phyloP scores from a whole-genome alignment of 1,140 invertebrate species.

The Littorina saxatilis region DNA sequence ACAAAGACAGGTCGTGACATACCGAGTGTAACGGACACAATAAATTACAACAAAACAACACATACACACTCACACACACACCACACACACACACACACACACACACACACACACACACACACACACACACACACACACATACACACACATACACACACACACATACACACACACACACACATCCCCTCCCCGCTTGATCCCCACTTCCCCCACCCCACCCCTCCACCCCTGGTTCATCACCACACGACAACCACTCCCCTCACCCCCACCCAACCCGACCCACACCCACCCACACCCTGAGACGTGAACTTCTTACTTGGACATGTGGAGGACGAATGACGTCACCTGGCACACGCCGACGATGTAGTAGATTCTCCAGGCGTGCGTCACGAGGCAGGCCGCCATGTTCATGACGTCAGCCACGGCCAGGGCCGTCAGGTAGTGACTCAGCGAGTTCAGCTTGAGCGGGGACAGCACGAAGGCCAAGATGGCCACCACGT shows the following conservation, averaged over 20 bases:
- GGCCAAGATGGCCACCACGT: constrained; percentile 33
- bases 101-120: neutral
- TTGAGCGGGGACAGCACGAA: constrained; percentile 47
- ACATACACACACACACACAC: constrained; percentile 2
- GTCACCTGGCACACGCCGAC: constrained; percentile 55
- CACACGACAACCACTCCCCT: too few relatives aligned
- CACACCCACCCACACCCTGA: constrained; percentile 24
- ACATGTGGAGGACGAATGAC: constrained; percentile 43
- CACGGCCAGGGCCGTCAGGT: constrained; percentile 50
- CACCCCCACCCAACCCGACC: neutral
- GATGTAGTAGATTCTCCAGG: constrained; percentile 43
- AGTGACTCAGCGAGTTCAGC: constrained; percentile 44
- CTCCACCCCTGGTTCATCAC: too few relatives aligned
- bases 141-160: constrained; percentile 24
- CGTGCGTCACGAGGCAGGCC: constrained; percentile 33
- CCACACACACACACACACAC: too few relatives aligned
- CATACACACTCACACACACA: constrained; percentile 28
- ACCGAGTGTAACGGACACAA: neutral
- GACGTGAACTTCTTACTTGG: constrained; percentile 33
- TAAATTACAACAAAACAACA: constrained; percentile 1
- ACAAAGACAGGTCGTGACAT: neutral
- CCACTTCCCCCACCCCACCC: neutral
- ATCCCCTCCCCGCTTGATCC: neutral
- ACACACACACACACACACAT: constrained; percentile 28
- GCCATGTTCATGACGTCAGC: constrained; percentile 45